phyloP scores from a whole-genome alignment of 2,888 invertebrate genomes.

The Erebia aethiops region DNA sequence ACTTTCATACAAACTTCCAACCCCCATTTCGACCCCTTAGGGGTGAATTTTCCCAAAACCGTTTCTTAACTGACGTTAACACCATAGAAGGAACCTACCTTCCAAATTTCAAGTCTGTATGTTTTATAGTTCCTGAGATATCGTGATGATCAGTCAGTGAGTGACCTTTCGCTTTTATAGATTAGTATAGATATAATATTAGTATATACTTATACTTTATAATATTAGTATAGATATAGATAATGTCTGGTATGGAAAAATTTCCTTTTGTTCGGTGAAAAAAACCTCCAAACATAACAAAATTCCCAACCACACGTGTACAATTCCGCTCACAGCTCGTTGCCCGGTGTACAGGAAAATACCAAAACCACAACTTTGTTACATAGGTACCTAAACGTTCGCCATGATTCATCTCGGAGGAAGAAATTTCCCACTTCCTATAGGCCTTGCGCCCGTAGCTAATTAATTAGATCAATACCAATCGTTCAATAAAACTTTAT shows the following conservation, averaged over 20 bases:
- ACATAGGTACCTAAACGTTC: not conserved
- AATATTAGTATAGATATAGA: not conserved
- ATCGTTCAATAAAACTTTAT: not conserved
- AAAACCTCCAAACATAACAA: not conserved
- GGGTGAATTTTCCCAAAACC: too few species aligned
- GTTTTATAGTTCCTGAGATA: too few species aligned
- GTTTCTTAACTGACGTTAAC: too few species aligned
- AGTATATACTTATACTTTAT: too few species aligned
- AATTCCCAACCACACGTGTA: not conserved
- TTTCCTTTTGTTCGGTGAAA: not conserved
- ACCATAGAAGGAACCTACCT: too few species aligned
- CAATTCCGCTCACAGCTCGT: slow-evolving; percentile 13
- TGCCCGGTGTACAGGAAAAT: slow-evolving; percentile 9
- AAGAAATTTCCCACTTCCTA: slow-evolving; percentile 32
- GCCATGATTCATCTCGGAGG: slow-evolving; percentile 27
- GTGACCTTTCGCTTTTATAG: too few species aligned
- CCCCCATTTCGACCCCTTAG: too few species aligned
- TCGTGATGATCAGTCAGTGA: too few species aligned
- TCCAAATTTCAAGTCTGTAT: too few species aligned
- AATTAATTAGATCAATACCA: slow-evolving; percentile 24
- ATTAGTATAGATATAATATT: too few species aligned
- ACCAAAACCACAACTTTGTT: slow-evolving; percentile 9
- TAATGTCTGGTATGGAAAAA: not conserved
- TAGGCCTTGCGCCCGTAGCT: slow-evolving; percentile 21
- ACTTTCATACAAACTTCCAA: too few species aligned